These are phyloP conservation scores for Tympanoctomys barrerae DNA, from an alignment of 2,797 vertebrate genomes.

Conservation along the genomic window DNA sequence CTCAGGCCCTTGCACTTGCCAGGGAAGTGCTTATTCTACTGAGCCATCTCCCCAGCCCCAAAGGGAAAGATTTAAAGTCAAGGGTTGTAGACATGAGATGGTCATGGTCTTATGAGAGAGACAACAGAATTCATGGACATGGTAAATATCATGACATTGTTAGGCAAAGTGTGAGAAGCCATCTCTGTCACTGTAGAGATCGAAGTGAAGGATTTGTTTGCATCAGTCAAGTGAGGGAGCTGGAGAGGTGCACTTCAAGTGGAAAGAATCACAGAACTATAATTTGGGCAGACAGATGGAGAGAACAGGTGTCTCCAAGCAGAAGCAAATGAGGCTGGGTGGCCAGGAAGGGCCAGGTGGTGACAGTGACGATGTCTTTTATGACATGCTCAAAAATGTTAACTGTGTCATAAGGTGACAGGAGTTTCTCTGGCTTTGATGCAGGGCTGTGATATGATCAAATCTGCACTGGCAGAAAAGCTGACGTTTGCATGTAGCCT, in stretches of 20 bases:
- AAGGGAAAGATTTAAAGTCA: neutral
- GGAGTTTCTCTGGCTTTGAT: neutral
- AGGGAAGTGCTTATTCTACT: too few species aligned
- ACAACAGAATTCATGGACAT: neutral
- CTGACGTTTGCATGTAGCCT: neutral
- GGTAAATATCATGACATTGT: neutral
- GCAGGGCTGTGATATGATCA: neutral
- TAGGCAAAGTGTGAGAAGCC: neutral
- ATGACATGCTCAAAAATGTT: neutral
- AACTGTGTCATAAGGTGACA: neutral
- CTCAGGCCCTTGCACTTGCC: too few species aligned
- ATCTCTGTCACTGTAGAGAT: neutral
- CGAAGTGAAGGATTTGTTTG: neutral
- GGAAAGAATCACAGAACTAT: neutral
- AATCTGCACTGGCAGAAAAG: neutral
- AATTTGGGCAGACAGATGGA: neutral
- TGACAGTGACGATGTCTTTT: neutral
- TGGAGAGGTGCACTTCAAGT: neutral
- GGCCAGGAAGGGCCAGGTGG: neutral
- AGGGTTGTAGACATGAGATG: neutral
- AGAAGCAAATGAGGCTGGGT: neutral
- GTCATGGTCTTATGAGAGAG: slow-evolving; percentile 28
- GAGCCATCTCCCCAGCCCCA: too few species aligned
- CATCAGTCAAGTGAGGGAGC: neutral
- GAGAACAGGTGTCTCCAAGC: neutral